Evolutionary conservation across 2,113 vertebrate genomes (phyloP), one percentile per base, ranked within the genome.

Genomic region (Regulus satrapa): DNA sequence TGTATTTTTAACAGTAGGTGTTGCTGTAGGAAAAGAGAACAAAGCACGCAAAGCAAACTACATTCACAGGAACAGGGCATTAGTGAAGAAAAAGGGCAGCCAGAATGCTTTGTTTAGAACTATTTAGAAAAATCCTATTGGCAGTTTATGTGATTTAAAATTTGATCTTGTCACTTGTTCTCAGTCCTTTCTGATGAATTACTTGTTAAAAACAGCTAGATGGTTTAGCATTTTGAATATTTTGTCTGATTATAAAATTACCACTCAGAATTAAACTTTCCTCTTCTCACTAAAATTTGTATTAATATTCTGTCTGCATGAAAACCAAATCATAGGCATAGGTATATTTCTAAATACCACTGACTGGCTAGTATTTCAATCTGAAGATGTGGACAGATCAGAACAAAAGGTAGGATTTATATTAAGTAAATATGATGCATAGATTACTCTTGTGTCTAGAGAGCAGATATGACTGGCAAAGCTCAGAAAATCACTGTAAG

Each of bases 1-100:
- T 81, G 84, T 93, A 87, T 93, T 96, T 95, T 91, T 95, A 93
- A 97, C 93, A 74, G 95, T 91, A 97, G 92, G 89, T 89, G 94
- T 77, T 96, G 95, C 95, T 97, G 80, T 62, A 95, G 76, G 89
- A 89, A 92, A 94, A 94, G 88, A 79, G 69, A 94, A 92, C 40
- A 92, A 92, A 86, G 58, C 46, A 34, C 3, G 3, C 45, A 87
- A 68, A 94, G 59, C 54, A 67, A 89, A 81, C 46, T 71, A 66
- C 89, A 73, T 64, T 93, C 81, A 79, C 48, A 91, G 71, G 45
- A 92, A 69, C 5, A 7, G 72, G 38, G 49, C n/a, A 43, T 64
- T 61, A 90, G 32, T 71, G 75, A 94, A 96, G 66, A 3, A 3
- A 95, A 88, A 85, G 58, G 43, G 38, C 84, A 94, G 68, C 58